Evolutionary conservation across 2,113 vertebrate genomes (phyloP).

Genomic region (Hippocampus barbouri): DNA sequence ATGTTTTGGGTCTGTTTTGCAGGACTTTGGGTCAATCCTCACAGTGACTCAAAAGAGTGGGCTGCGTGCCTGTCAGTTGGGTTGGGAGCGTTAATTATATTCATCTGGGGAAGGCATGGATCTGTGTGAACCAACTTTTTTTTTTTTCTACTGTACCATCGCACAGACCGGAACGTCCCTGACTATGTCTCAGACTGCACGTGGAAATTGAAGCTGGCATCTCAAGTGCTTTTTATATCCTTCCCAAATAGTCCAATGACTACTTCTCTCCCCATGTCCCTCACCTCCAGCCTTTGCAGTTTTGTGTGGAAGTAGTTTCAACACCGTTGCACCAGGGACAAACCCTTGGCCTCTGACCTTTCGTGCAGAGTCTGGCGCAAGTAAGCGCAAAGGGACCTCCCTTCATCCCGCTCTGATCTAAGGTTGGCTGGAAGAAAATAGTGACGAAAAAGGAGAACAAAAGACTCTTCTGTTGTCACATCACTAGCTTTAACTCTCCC

Average conservation of each 20-base stretch:
- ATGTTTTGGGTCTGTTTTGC: slow-evolving; percentile 66
- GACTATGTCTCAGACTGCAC: slow-evolving; percentile 55
- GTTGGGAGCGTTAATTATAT: slow-evolving; percentile 66
- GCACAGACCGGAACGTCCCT: slow-evolving; percentile 59
- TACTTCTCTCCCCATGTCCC: slow-evolving; percentile 46
- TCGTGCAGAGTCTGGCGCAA: slow-evolving; percentile 52
- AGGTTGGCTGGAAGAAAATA: slow-evolving; percentile 61
- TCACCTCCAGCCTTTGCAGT: slow-evolving; percentile 39
- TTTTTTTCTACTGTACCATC: slow-evolving; percentile 65
- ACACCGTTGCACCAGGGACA: slow-evolving; percentile 54
- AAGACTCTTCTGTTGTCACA: slow-evolving; percentile 31
- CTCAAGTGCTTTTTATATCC: slow-evolving; percentile 68
- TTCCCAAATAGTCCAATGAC: slow-evolving; percentile 53
- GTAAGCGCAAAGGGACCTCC: slow-evolving; percentile 58
- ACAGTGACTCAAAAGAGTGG: slow-evolving; percentile 64
- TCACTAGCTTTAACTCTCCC: slow-evolving; percentile 12
- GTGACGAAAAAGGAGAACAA: slow-evolving; percentile 63
- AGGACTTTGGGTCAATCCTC: slow-evolving; percentile 67
- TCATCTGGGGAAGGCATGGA: slow-evolving; percentile 67
- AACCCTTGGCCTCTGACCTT: slow-evolving; percentile 67
- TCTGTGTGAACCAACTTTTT: slow-evolving; percentile 61
- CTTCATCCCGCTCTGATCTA: slow-evolving; percentile 54
- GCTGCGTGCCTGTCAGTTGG: slow-evolving; percentile 64
- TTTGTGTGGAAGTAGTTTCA: slow-evolving; percentile 49
- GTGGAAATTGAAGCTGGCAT: slow-evolving; percentile 73